Percentiles rank a stretch among this genome's conserved stretches.
Conservation (phyloP, 2,797 vertebrate species). For the Paramormyrops hopkinsi region DNA sequence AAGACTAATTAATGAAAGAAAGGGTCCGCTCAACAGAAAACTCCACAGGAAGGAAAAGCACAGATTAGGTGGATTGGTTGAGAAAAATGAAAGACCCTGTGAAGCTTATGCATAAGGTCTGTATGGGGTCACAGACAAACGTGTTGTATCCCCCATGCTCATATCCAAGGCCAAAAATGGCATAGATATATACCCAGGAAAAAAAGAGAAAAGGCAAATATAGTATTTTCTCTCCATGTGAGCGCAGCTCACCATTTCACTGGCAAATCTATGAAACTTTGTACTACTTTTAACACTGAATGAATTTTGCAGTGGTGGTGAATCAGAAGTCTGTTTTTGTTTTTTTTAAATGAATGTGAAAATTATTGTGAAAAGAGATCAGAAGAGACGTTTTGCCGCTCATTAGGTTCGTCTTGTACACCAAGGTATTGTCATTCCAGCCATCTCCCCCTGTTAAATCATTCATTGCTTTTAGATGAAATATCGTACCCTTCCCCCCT, state of each 20-base stretch:
- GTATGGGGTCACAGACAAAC: neutral
- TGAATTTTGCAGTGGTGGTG: neutral
- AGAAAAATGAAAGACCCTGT: neutral
- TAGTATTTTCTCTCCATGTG: neutral
- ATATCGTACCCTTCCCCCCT: conserved; percentile 32
- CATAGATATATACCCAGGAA: neutral
- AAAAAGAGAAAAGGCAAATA: neutral
- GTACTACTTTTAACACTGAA: neutral
- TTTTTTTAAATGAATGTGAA: neutral
- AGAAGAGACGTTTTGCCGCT: neutral
- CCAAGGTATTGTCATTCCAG: conserved; percentile 62
- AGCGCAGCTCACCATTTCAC: neutral
- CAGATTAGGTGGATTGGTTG: neutral
- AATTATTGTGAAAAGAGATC: neutral
- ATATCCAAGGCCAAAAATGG: neutral
- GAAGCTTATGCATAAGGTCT: neutral
- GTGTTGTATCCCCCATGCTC: neutral
- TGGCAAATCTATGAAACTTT: neutral
- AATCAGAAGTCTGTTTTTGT: neutral
- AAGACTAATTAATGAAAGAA: conserved; percentile 65
- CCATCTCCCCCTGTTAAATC: conserved; percentile 62
- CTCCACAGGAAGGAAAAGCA: neutral
- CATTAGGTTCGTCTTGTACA: conserved; percentile 28
- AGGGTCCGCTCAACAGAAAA: neutral
- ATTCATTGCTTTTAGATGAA: conserved; percentile 65